Base-by-base conservation (phyloP, 2,113 vertebrate species). In the Rhagologus leucostigma region DNA sequence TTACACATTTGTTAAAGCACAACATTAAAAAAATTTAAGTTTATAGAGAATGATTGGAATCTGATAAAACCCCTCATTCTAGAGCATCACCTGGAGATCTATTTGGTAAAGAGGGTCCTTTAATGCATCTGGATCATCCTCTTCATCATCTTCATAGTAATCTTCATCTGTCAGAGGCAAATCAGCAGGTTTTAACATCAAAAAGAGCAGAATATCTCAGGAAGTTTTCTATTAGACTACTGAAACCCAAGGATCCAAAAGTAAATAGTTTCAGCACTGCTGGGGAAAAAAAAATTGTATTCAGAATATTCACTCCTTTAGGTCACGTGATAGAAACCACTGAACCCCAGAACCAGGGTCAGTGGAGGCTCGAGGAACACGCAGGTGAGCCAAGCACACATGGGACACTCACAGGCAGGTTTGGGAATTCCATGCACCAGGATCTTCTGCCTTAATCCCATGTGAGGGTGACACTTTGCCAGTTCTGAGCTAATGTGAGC, bases 51-150 rank as follows among this genome's bases (percentile, higher is more conserved):
- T 33, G 1, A 69, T 0, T 65, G 42, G 16, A 50, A 87, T 70
- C 19, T 37, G 41, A 63, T 50, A 81, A 77, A 68, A 30, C 10
- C 11, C 11, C 16, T 46, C 12, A 76, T 64, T 90, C 24, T 59
- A 82, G 24, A 90, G 74, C 47, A 96, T 98, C 97, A 99, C 99
- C 98, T 99, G 99, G 62, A 99, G 98, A 80, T 99, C 99, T 93
- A 99, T 98, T 97, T 98, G 99, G 96, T 99, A 99, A 92, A 99
- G 98, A 57, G 99, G 99, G 95, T 99, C 99, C 97, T 99, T 99
- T 96, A 99, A 98, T 49, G 99, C 99, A 94, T 99, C 99, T 21
- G 99, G 99, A 97, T 99, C 99, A 3, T 99, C 99, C 56, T 99
- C 99, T 84, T 99, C 99, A 84, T 99, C 99, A 64, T 99, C 99